Base-by-base conservation (phyloP, 53 echinoderm and acorn worm genomes). In the Mesocentrotus franciscanus region DNA sequence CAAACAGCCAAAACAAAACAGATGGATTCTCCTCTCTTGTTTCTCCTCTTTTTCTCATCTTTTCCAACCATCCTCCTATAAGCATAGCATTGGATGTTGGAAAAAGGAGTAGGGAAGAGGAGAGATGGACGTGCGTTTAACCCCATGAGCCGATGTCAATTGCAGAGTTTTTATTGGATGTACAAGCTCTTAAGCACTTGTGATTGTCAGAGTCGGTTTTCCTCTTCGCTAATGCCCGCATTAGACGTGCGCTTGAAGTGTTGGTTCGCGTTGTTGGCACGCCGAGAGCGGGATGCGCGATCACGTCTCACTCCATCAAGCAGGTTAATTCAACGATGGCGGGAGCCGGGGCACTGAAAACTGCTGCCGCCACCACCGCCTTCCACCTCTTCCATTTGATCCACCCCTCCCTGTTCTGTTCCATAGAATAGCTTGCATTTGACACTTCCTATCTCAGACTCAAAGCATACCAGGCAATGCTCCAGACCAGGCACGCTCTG, bases 151-250 rank as follows among this genome's bases (percentile, higher is more conserved):
- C 26, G 66, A 94, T 94, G 95, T 85, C 95, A 87, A 94, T 94
- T 94, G 95, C 85, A 70, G 85, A 55, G 95, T 68, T 94, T 85
- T 87, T 66, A 70, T 94, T 85, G 95, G 95, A 85, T 94, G 87
- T 94, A 94, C 95, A 87, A 85, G 95, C 87, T 94, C 95, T 87
- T 94, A 94, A 94, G 95, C 70, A 94, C 95, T 94, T 87, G 95
- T 85, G 95, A 94, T 94, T 94, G 95, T 85, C 95, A 87, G 95
- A 87, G 95, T 85, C 68, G 68, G 70, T 85, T 94, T 94, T 68
- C 64, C 56, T 94, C 72, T 42, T 68, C 39, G 89, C 70, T 94
- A 94, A 87, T 85, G 85, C 95, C 95, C 64, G 89, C 85, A 85
- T 85, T 94, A 94, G 85, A 87, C 85, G 95, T 85, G 66, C 87